A percentile compares a stretch with the other conserved stretches of the same genome.
These are phyloP conservation scores for Pogonocherus hispidulus DNA, from an alignment of 2,888 invertebrate species.

Conservation along the genomic window DNA sequence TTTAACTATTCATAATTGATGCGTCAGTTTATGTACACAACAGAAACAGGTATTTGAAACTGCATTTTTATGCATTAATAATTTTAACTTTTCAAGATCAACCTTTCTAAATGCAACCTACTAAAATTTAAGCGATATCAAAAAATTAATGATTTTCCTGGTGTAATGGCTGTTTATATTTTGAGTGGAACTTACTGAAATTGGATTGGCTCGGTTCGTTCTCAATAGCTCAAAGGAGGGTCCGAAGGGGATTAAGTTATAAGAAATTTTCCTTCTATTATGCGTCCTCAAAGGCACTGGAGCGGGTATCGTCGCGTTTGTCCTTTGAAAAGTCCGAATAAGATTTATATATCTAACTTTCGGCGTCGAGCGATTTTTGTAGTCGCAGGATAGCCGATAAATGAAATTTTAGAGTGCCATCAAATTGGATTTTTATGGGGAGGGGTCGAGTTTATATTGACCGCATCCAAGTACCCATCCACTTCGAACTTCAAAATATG, in stretches of 20 bases:
- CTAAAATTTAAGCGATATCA: too few species aligned
- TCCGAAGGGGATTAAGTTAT: conserved; percentile 30
- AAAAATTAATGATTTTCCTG: too few species aligned
- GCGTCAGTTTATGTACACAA: too few species aligned
- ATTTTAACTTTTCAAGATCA: too few species aligned
- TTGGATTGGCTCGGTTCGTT: conserved; percentile 13
- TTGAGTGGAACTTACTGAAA: conserved; percentile 4
- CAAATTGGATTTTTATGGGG: neutral
- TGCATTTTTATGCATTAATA: too few species aligned
- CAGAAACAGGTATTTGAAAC: too few species aligned
- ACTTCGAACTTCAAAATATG: too few species aligned
- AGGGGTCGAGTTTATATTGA: neutral
- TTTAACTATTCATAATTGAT: too few species aligned
- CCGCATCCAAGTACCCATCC: too few species aligned
- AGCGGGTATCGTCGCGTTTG: conserved; percentile 9
- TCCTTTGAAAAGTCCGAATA: conserved; percentile 26
- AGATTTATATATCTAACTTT: conserved; percentile 26
- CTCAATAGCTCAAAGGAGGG: conserved; percentile 17
- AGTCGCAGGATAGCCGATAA: conserved; percentile 16
- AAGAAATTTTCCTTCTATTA: conserved; percentile 31
- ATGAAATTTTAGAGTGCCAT: conserved; percentile 16
- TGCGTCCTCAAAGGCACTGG: conserved; percentile 18
- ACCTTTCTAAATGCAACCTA: too few species aligned
- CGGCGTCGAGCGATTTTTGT: conserved; percentile 14
- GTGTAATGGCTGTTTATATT: neutral